Evolutionary conservation across 1,140 invertebrate genomes (phyloP).

Genomic region (Drosophila tristis): DNA sequence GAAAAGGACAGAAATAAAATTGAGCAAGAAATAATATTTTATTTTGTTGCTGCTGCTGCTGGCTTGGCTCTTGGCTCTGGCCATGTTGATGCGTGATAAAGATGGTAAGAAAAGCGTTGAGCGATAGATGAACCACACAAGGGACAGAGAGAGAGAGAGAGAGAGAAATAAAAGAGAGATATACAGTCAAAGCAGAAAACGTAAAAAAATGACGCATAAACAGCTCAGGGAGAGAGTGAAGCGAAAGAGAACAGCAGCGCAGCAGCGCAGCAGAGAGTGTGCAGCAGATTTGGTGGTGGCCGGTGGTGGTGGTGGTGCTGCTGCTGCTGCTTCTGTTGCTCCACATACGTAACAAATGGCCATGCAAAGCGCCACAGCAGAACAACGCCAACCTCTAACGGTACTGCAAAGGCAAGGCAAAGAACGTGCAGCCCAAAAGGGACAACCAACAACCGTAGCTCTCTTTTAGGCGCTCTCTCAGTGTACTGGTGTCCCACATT

Average conservation of each 20-base stretch:
- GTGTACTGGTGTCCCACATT: conserved; percentile 63
- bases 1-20: conserved; percentile 46
- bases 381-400: conserved; percentile 64
- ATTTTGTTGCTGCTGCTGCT: conserved; percentile 32
- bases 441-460: conserved; percentile 6
- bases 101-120: conserved; percentile 63
- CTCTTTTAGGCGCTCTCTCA: conserved; percentile 7
- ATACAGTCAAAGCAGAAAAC: conserved; percentile 4
- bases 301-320: too few species aligned
- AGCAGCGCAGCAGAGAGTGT: conserved; percentile 37
- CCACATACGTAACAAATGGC: conserved; percentile 64
- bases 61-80: conserved; percentile 7
- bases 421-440: conserved; percentile 70
- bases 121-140: conserved; percentile 11
- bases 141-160: conserved; percentile 11
- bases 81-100: conserved; percentile 49
- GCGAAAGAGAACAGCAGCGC: conserved; percentile 10
- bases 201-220: conserved; percentile 51
- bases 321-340: conserved; percentile 22
- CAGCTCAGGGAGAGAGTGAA: conserved; percentile 6
- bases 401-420: conserved; percentile 78
- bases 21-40: conserved; percentile 55
- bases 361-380: conserved; percentile 66
- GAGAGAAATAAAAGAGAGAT: neutral
- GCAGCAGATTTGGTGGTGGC: conserved; percentile 46